phyloP scores from a whole-genome alignment of 37 sponge, comb jelly and placozoan species.

The Agelas oroides region DNA sequence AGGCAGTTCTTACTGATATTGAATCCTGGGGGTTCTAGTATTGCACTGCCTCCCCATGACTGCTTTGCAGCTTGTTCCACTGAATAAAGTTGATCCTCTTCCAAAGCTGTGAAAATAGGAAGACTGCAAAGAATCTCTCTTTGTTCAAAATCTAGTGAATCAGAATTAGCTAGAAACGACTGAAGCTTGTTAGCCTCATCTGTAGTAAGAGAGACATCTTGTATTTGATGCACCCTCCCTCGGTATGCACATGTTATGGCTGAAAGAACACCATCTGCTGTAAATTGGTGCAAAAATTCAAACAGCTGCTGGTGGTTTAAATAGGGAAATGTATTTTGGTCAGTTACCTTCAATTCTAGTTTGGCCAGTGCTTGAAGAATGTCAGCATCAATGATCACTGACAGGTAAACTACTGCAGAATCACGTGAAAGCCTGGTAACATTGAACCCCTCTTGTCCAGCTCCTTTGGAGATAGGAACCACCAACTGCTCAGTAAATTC shows the following conservation, averaged over 20 bases:
- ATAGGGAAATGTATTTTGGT: neutral
- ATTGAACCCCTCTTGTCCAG: slow-evolving; percentile 3
- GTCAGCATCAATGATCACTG: neutral
- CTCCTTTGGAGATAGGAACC: slow-evolving; percentile 4
- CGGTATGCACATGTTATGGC: slow-evolving; percentile 5
- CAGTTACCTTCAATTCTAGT: neutral
- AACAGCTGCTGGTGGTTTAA: slow-evolving; percentile 8
- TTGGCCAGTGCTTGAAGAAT: neutral
- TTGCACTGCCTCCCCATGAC: neutral
- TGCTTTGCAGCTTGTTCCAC: neutral
- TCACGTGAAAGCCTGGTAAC: slow-evolving; percentile 5
- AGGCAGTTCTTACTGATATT: neutral
- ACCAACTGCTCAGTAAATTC: neutral
- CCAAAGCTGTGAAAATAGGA: slow-evolving; percentile 4
- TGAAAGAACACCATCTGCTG: slow-evolving; percentile 14
- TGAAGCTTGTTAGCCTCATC: slow-evolving; percentile 23
- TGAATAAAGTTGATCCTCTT: neutral
- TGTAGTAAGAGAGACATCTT: neutral
- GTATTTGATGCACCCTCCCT: neutral
- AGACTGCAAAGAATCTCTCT: slow-evolving; percentile 3
- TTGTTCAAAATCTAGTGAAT: neutral
- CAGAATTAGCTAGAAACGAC: neutral
- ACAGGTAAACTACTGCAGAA: neutral
- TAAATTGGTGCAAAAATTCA: slow-evolving; percentile 1
- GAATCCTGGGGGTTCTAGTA: slow-evolving; percentile 20